Percentiles rank a stretch among this genome's conserved stretches.
These are phyloP conservation scores for Lordiphosa collinella DNA, from an alignment of 1,140 invertebrate genomes.

Conservation along the genomic window DNA sequence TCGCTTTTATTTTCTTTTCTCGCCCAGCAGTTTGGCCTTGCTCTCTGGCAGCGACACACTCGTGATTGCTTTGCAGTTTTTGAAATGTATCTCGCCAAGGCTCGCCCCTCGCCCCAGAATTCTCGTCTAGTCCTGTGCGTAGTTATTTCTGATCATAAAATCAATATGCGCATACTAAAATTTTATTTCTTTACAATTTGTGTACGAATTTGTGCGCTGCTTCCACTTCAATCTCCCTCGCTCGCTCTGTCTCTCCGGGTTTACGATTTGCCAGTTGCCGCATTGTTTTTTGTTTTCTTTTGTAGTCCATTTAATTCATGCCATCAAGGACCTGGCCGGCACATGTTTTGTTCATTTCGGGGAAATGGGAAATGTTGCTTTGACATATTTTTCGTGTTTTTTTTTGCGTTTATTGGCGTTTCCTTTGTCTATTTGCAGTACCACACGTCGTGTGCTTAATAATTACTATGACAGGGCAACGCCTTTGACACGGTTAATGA, in stretches of 20 bases:
- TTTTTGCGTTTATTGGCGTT: constrained; percentile 12
- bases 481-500: constrained; percentile 64
- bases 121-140: constrained; percentile 45
- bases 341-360: constrained; percentile 67
- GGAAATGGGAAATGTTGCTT: constrained; percentile 58
- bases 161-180: constrained; percentile 78
- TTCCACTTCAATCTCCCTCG: neutral
- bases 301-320: constrained; percentile 75
- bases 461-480: constrained; percentile 53
- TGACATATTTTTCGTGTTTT: constrained; percentile 57
- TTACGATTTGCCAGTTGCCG: constrained; percentile 50
- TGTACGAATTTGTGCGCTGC: constrained; percentile 63
- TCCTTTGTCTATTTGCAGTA: constrained; percentile 4
- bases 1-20: constrained; percentile 47
- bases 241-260: constrained; percentile 13
- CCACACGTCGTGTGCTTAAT: constrained; percentile 61
- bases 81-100: constrained; percentile 21
- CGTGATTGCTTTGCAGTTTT: constrained; percentile 76
- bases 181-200: constrained; percentile 79
- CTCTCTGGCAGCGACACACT: constrained; percentile 18
- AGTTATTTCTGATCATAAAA: constrained; percentile 78
- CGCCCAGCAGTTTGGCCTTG: constrained; percentile 24
- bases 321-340: constrained; percentile 50
- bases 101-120: neutral
- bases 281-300: constrained; percentile 38